phyloP scores from a whole-genome alignment of 2,797 vertebrate genomes.

The Spinus pinus region DNA sequence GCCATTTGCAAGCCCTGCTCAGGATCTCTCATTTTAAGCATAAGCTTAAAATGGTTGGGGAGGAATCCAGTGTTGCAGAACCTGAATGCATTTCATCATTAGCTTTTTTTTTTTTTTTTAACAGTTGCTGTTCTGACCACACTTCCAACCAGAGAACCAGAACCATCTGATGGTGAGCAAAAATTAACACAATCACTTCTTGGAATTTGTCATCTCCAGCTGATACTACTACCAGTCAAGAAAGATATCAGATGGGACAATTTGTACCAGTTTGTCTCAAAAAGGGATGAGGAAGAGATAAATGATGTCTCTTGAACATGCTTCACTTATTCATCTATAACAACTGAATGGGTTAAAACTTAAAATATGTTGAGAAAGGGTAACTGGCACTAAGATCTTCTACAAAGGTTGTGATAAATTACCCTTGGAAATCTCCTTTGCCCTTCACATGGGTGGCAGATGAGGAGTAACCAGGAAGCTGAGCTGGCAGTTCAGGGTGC shows the following conservation, averaged over 20 bases:
- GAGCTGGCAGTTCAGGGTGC: background rate
- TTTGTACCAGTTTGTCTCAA: background rate
- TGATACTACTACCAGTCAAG: background rate
- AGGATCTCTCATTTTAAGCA: background rate
- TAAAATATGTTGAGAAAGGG: background rate
- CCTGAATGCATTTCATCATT: background rate
- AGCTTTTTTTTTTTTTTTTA: background rate
- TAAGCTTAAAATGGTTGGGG: background rate
- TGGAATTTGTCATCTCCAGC: background rate
- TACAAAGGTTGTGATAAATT: background rate
- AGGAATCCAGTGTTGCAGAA: background rate
- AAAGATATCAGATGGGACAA: background rate
- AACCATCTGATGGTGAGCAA: background rate
- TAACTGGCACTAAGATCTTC: background rate
- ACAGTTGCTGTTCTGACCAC: background rate
- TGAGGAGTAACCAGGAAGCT: background rate
- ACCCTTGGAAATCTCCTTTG: background rate
- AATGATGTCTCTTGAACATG: background rate
- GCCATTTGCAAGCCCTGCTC: background rate
- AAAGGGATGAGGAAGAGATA: background rate
- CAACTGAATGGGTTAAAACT: background rate
- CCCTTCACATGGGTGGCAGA: background rate
- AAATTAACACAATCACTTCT: background rate
- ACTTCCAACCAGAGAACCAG: background rate
- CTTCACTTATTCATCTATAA: background rate